phyloP scores from a whole-genome alignment of 2,888 invertebrate genomes.

The Cataglyphis cursor region DNA sequence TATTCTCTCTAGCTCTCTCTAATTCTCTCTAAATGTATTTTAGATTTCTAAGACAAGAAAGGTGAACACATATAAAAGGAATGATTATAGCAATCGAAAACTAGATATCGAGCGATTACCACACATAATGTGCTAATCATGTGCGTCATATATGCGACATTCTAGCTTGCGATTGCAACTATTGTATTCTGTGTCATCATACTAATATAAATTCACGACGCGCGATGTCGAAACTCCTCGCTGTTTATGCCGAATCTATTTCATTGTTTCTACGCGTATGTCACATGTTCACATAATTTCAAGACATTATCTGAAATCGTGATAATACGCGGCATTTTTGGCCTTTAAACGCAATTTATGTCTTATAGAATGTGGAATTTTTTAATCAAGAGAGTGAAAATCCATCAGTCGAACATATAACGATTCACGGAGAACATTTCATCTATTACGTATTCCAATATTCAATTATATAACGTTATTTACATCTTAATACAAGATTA shows the following conservation, averaged over 20 bases:
- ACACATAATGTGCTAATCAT: constrained; percentile 44
- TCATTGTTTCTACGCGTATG: constrained; percentile 1
- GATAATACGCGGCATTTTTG: neutral
- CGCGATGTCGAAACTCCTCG: constrained; percentile 37
- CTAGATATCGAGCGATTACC: constrained; percentile 43
- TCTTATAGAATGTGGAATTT: neutral
- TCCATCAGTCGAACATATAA: neutral
- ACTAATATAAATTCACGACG: constrained; percentile 46
- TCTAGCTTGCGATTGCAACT: constrained; percentile 38
- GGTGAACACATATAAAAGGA: constrained; percentile 5
- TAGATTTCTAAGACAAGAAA: constrained; percentile 22
- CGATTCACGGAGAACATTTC: neutral
- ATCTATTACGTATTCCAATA: neutral
- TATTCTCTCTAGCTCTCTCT: neutral
- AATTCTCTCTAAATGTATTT: neutral
- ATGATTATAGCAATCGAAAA: constrained; percentile 34
- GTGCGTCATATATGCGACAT: constrained; percentile 45
- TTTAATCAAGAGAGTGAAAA: neutral
- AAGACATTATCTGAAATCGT: neutral
- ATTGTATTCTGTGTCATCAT: constrained; percentile 45
- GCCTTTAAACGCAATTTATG: neutral
- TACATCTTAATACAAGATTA: neutral
- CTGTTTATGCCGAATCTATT: constrained; percentile 42
- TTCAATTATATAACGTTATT: neutral
- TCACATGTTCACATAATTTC: neutral